phyloP scores from a whole-genome alignment of 1,140 invertebrate genomes.

The Drosophila oshimai region DNA sequence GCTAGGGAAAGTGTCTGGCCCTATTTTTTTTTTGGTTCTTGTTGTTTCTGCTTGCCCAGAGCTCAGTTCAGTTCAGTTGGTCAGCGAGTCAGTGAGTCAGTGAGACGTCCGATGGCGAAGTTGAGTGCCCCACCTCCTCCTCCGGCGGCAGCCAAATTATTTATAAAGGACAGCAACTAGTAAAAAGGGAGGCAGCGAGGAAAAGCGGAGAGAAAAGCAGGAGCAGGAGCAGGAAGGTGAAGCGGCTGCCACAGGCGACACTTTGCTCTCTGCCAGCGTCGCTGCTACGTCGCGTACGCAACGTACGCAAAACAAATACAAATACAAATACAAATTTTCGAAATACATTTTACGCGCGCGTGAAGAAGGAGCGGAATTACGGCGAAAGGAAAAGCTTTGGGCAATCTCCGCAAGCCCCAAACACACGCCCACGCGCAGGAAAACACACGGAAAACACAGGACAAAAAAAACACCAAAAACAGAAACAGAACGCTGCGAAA shows the following conservation, averaged over 20 bases:
- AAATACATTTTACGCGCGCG: slow-evolving; percentile 45
- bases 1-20: slow-evolving; percentile 6
- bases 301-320: slow-evolving; percentile 48
- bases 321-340: slow-evolving; percentile 42
- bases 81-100: slow-evolving; percentile 11
- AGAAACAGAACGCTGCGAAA: slow-evolving; percentile 24
- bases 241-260: slow-evolving; percentile 30
- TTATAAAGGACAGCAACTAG: slow-evolving; percentile 67
- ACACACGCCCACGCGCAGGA: slow-evolving; percentile 43
- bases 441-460: too few species aligned
- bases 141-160: slow-evolving; percentile 49
- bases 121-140: slow-evolving; percentile 11
- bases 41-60: not conserved
- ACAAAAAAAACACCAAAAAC: too few species aligned
- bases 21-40: not conserved
- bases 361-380: slow-evolving; percentile 10
- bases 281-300: slow-evolving; percentile 12
- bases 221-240: too few species aligned
- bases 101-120: slow-evolving; percentile 8
- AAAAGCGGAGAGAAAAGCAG: not conserved
- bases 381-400: slow-evolving; percentile 35
- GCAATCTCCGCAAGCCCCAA: slow-evolving; percentile 44
- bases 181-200: slow-evolving; percentile 4
- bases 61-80: slow-evolving; percentile 2
- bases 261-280: slow-evolving; percentile 25